These are phyloP conservation scores for Apis florea DNA, from an alignment of 1,140 invertebrate genomes.

Conservation along the genomic window DNA sequence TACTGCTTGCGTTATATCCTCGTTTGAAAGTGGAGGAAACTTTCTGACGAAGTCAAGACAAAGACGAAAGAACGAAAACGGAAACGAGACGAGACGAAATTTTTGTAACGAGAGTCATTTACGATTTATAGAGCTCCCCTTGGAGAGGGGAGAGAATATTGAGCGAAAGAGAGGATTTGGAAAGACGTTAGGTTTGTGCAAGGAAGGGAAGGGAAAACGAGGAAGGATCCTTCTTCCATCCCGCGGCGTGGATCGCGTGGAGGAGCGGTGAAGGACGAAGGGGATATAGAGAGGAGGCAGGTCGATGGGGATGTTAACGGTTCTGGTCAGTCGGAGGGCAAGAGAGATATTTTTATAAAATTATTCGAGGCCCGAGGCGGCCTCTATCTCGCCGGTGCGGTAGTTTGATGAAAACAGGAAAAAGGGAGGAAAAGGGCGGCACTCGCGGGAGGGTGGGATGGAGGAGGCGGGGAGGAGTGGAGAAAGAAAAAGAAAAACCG, in stretches of 20 bases:
- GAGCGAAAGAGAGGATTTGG: too few species aligned
- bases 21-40: too few species aligned
- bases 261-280: too few species aligned
- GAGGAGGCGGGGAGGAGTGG: conserved; percentile 1
- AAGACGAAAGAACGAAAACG: too few species aligned
- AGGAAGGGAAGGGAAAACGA: neutral
- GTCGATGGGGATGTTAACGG: conserved; percentile 17
- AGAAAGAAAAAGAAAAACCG: conserved; percentile 58
- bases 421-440: conserved; percentile 66
- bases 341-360: conserved; percentile 48
- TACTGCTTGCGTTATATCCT: too few species aligned
- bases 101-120: too few species aligned
- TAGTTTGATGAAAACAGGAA: conserved; percentile 66
- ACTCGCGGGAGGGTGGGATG: conserved; percentile 55
- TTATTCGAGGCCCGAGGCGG: conserved; percentile 48
- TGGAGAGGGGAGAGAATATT: too few species aligned
- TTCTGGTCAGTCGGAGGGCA: conserved; percentile 24
- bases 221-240: neutral
- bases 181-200: too few species aligned
- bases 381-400: conserved; percentile 42
- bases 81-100: too few species aligned
- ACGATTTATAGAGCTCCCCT: too few species aligned
- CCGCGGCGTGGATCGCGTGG: neutral
- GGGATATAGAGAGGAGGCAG: neutral
- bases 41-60: too few species aligned